phyloP scores from a whole-genome alignment of 1,140 invertebrate species.

The Episyrphus balteatus region DNA sequence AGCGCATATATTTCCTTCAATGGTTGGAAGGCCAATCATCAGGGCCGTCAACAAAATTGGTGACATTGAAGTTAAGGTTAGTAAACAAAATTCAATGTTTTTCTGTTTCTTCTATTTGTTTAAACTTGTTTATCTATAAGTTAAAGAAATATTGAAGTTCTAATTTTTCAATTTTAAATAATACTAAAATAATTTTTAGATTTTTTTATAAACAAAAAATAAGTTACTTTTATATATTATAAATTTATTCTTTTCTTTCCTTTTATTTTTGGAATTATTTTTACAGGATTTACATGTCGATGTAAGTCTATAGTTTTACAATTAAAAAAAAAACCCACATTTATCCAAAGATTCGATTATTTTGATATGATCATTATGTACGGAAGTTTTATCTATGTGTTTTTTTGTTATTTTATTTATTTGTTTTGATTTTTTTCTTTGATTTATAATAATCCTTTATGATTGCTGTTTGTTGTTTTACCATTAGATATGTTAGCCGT shows the following conservation, averaged over 20 bases:
- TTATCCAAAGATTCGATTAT: background rate
- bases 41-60: slow-evolving; percentile 95
- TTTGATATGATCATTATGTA: background rate
- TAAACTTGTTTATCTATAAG: background rate
- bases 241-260: slow-evolving; percentile 10
- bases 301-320: slow-evolving; percentile 41
- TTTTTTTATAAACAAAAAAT: slow-evolving; percentile 13
- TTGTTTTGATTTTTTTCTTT: background rate
- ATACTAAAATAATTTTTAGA: slow-evolving; percentile 5
- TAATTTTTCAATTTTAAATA: slow-evolving; percentile 5
- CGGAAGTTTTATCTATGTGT: background rate
- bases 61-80: slow-evolving; percentile 97
- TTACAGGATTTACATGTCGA: slow-evolving; percentile 49
- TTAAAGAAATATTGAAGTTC: background rate
- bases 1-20: slow-evolving; percentile 95
- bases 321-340: slow-evolving; percentile 12
- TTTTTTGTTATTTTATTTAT: background rate
- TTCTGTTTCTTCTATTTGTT: background rate
- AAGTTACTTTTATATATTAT: slow-evolving; percentile 32
- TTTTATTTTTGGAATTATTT: slow-evolving; percentile 29
- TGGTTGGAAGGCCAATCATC: slow-evolving; percentile 97
- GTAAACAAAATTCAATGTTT: slow-evolving; percentile 9
- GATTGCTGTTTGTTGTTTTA: background rate
- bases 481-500: no score
- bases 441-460: no score